phyloP scores from a whole-genome alignment of 2,888 invertebrate genomes.

The Pseudococcus jackbeardsleyi region DNA sequence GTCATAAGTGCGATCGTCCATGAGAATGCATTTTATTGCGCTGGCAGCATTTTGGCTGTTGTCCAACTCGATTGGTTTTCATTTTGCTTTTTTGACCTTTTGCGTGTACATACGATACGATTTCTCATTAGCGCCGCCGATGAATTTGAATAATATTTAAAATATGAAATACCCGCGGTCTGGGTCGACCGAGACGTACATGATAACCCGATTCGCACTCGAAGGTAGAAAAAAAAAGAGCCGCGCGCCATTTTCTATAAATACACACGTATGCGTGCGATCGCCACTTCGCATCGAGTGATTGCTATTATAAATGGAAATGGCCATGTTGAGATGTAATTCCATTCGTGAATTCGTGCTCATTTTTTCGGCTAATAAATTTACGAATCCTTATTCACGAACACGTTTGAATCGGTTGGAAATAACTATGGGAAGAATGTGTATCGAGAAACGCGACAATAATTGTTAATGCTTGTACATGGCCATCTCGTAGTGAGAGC shows the following conservation, averaged over 20 bases:
- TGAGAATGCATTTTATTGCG: slow-evolving; percentile 39
- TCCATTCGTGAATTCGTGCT: slow-evolving; percentile 49
- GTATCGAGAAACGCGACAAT: slow-evolving; percentile 48
- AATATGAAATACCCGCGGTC: slow-evolving; percentile 25
- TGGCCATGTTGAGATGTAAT: slow-evolving; percentile 34
- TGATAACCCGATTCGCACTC: slow-evolving; percentile 34
- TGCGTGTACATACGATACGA: slow-evolving; percentile 27
- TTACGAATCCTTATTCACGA: slow-evolving; percentile 51
- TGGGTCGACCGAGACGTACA: neutral
- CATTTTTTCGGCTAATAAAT: slow-evolving; percentile 47
- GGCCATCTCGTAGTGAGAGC: slow-evolving; percentile 1
- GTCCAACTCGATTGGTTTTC: slow-evolving; percentile 5
- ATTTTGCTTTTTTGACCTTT: slow-evolving; percentile 21
- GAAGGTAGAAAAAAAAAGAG: neutral
- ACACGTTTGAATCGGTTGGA: slow-evolving; percentile 49
- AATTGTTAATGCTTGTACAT: slow-evolving; percentile 55
- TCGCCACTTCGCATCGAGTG: neutral
- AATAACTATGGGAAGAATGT: slow-evolving; percentile 54
- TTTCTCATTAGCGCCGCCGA: slow-evolving; percentile 20
- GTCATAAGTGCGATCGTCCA: neutral
- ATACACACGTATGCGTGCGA: neutral
- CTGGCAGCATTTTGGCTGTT: neutral
- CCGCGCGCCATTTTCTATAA: slow-evolving; percentile 3
- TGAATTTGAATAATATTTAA: slow-evolving; percentile 35
- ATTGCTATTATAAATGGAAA: slow-evolving; percentile 41